Percentiles rank a stretch among this genome's conserved stretches.
Evolutionary conservation across 2,113 vertebrate genomes (phyloP).

Genomic region (Zosterops pallidus): DNA sequence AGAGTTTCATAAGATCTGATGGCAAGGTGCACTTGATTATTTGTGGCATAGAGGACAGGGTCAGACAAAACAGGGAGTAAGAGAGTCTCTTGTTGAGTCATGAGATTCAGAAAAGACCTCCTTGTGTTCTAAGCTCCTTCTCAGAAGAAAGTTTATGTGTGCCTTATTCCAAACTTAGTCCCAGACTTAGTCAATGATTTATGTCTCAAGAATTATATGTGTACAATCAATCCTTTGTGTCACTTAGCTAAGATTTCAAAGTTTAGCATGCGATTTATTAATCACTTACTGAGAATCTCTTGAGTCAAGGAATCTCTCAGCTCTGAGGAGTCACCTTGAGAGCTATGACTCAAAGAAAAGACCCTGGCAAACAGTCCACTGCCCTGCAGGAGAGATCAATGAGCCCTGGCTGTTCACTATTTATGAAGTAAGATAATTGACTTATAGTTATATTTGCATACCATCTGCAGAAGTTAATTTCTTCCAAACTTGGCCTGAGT

Average conservation of each 20-base stretch:
- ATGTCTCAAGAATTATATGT: not conserved
- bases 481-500: not conserved
- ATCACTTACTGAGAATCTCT: not conserved
- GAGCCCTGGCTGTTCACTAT: not conserved
- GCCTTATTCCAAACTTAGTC: not conserved
- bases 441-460: not conserved
- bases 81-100: not conserved
- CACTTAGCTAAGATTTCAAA: not conserved
- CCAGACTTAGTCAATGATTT: not conserved
- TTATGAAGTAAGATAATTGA: not conserved
- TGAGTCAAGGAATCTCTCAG: not conserved
- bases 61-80: not conserved
- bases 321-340: not conserved
- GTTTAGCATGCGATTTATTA: not conserved
- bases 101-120: not conserved
- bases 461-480: not conserved
- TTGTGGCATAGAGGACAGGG: not conserved
- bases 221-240: not conserved
- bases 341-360: not conserved
- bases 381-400: not conserved
- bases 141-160: not conserved
- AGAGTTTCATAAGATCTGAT: not conserved
- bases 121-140: not conserved
- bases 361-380: not conserved
- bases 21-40: not conserved